Conservation (phyloP, 2,797 vertebrate species). For the Paedocypris micromegethes region DNA sequence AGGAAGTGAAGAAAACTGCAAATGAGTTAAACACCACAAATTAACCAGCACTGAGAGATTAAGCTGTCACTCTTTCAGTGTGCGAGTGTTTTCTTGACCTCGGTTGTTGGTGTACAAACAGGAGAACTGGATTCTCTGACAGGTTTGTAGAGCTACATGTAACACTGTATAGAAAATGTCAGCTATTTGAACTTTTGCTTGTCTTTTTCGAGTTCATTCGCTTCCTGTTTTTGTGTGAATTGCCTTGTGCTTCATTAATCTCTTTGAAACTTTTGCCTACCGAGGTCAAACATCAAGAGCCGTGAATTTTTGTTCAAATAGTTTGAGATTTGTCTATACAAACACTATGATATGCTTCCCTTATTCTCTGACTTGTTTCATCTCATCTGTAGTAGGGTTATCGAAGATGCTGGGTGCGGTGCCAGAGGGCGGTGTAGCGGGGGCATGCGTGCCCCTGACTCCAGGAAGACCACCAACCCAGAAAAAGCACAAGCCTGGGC, state of each 20-base stretch:
- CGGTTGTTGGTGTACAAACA: constrained; percentile 20
- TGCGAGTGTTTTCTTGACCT: constrained; percentile 5
- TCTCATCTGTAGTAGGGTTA: constrained; percentile 73
- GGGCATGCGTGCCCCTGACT: constrained; percentile 74
- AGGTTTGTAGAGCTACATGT: constrained; percentile 34
- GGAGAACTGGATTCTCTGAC: constrained; percentile 32
- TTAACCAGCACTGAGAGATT: constrained; percentile 24
- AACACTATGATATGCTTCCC: no score
- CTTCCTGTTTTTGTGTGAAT: background rate
- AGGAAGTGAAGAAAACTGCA: constrained; percentile 44
- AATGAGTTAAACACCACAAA: constrained; percentile 34
- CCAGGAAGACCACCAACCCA: constrained; percentile 81
- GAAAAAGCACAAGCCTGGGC: constrained; percentile 87
- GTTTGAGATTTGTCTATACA: no score
- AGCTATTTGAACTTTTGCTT: constrained; percentile 14
- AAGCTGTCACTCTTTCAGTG: constrained; percentile 9
- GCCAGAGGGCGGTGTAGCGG: constrained; percentile 81
- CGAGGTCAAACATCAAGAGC: background rate
- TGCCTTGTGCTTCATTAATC: background rate
- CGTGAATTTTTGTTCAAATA: background rate
- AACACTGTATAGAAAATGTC: background rate
- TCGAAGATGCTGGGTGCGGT: constrained; percentile 81
- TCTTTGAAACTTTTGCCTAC: background rate
- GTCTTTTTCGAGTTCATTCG: background rate
- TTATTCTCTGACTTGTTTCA: background rate